phyloP scores from a whole-genome alignment of 2,113 vertebrate genomes.

The Lepisosteus osseus region DNA sequence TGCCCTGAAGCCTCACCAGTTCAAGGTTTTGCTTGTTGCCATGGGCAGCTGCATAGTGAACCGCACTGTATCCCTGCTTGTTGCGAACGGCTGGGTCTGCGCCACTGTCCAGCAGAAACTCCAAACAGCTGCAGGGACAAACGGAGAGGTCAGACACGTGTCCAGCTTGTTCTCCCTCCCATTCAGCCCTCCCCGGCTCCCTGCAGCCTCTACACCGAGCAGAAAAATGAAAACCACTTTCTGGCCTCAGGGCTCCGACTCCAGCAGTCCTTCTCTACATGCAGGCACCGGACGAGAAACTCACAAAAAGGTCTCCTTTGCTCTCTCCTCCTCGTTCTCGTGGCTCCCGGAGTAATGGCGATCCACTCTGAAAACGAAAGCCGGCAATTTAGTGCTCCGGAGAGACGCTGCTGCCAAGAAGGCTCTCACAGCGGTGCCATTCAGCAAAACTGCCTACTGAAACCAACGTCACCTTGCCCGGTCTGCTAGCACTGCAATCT shows the following conservation, averaged over 20 bases:
- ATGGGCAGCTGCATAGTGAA: constrained; percentile 92
- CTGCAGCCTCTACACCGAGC: too few relatives aligned
- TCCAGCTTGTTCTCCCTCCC: too few relatives aligned
- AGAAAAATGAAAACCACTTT: background rate
- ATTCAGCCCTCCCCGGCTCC: too few relatives aligned
- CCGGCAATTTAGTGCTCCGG: background rate
- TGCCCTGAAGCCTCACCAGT: constrained; percentile 66
- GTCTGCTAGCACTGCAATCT: too few relatives aligned
- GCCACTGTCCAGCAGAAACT: constrained; percentile 88
- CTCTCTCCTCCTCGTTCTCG: constrained; percentile 67
- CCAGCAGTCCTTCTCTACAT: background rate
- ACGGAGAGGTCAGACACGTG: background rate
- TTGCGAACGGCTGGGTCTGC: constrained; percentile 90
- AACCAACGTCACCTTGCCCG: too few relatives aligned
- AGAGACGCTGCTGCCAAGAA: too few relatives aligned
- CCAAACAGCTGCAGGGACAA: constrained; percentile 75
- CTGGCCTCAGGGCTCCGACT: too few relatives aligned
- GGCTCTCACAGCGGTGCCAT: too few relatives aligned
- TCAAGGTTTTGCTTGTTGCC: constrained; percentile 94
- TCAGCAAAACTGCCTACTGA: too few relatives aligned
- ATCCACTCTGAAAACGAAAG: constrained; percentile 61
- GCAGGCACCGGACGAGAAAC: constrained; percentile 32
- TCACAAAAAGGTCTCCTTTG: constrained; percentile 90
- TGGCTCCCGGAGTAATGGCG: constrained; percentile 65
- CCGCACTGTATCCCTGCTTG: constrained; percentile 88